These are phyloP conservation scores for Hyles euphorbiae DNA, from an alignment of 1,140 invertebrate genomes.

Conservation along the genomic window DNA sequence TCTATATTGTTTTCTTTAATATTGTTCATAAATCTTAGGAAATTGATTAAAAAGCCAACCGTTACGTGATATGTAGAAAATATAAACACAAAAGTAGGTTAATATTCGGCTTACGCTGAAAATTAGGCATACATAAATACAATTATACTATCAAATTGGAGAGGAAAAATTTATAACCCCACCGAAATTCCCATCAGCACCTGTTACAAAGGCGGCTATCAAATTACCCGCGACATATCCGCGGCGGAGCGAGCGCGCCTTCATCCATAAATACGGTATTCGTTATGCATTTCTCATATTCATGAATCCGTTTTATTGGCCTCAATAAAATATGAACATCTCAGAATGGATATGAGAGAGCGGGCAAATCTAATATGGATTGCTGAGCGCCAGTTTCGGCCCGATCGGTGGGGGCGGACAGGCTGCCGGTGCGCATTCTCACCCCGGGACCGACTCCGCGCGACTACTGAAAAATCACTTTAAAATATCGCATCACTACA, in stretches of 20 bases:
- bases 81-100: not conserved
- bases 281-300: conserved; percentile 76
- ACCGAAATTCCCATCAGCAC: conserved; percentile 67
- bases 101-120: not conserved
- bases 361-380: conserved; percentile 75
- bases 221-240: conserved; percentile 72
- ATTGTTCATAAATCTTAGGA: not conserved
- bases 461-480: not conserved
- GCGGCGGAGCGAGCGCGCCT: conserved; percentile 56
- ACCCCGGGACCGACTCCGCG: no score
- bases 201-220: conserved; percentile 72
- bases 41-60: not conserved
- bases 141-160: conserved; percentile 41
- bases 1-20: no score
- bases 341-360: conserved; percentile 74
- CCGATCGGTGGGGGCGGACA: conserved; percentile 56
- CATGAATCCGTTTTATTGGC: conserved; percentile 77
- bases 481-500: conserved; percentile 13
- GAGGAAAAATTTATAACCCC: conserved; percentile 50
- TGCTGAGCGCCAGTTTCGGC: conserved; percentile 66
- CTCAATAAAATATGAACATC: conserved; percentile 78
- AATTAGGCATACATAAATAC: conserved; percentile 29
- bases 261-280: conserved; percentile 73
- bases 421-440: conserved; percentile 32
- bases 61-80: no score